These are phyloP conservation scores for Thalassophryne amazonica DNA, from an alignment of 2,797 vertebrate genomes.

Conservation along the genomic window DNA sequence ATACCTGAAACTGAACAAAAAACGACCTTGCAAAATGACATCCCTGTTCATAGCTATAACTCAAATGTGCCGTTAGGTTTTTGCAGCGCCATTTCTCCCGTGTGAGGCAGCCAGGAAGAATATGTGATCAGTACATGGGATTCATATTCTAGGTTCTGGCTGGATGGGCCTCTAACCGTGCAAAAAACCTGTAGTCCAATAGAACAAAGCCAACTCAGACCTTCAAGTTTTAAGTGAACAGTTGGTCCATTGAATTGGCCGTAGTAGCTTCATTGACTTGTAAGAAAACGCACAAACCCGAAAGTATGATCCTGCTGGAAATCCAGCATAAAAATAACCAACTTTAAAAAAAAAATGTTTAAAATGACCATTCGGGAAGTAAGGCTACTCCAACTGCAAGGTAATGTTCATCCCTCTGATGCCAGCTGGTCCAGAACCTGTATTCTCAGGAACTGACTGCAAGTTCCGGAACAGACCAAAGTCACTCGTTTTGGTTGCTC, in stretches of 20 bases:
- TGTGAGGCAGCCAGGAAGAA: slow-evolving; percentile 28
- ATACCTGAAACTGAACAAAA: slow-evolving; percentile 21
- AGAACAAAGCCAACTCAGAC: slow-evolving; percentile 27
- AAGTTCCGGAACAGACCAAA: too few relatives aligned
- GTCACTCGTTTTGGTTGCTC: too few relatives aligned
- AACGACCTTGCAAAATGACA: slow-evolving; percentile 8
- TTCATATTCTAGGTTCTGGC: slow-evolving; percentile 29
- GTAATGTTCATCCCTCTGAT: slow-evolving; percentile 31
- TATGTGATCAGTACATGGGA: slow-evolving; percentile 53
- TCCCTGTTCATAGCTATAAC: slow-evolving; percentile 30
- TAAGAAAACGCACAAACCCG: slow-evolving; percentile 29
- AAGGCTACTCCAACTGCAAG: slow-evolving; percentile 54
- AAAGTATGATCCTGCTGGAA: slow-evolving; percentile 15
- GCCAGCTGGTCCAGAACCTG: slow-evolving; percentile 14
- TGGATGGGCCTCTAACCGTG: slow-evolving; percentile 33
- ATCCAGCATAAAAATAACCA: slow-evolving; percentile 29
- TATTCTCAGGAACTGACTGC: too few relatives aligned
- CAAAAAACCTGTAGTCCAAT: slow-evolving; percentile 42
- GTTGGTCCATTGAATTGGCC: slow-evolving; percentile 45
- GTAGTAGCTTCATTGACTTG: slow-evolving; percentile 24
- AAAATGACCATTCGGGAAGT: slow-evolving; percentile 42
- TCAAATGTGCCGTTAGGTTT: slow-evolving; percentile 10
- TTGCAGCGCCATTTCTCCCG: slow-evolving; percentile 4
- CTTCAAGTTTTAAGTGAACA: slow-evolving; percentile 65
- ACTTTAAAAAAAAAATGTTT: slow-evolving; percentile 30